phyloP scores from a whole-genome alignment of 92 coral and sea anemone species.

The Zoanthus gigantus region DNA sequence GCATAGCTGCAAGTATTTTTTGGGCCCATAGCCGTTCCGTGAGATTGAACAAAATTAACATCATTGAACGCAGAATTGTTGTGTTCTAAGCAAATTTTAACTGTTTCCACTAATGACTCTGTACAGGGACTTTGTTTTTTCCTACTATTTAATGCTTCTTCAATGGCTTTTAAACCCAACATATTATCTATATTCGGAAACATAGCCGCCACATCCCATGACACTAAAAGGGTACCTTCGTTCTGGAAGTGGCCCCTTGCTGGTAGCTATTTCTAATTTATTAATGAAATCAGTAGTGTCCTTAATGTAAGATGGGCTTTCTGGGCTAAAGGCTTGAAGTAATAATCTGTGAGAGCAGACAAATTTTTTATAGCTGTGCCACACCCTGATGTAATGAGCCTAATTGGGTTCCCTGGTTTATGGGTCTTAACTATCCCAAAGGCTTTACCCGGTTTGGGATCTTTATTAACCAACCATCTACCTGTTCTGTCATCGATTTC shows the following conservation, averaged over 20 bases:
- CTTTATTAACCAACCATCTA: background rate
- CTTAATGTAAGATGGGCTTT: background rate
- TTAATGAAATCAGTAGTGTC: conserved; percentile 14
- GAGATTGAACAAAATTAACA: background rate
- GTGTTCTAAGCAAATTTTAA: background rate
- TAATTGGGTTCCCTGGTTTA: conserved; percentile 9
- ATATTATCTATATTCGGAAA: background rate
- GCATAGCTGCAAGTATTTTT: too few species aligned
- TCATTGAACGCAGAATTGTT: too few species aligned
- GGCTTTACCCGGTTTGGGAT: conserved; percentile 30
- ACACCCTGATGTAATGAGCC: conserved; percentile 11
- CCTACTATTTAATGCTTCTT: background rate
- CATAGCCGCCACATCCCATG: background rate
- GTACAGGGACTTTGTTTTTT: background rate
- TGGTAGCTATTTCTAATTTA: background rate
- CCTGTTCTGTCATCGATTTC: conserved; percentile 15
- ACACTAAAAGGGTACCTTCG: background rate
- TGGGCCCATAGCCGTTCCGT: conserved; percentile 1
- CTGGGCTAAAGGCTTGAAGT: background rate
- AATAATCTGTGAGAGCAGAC: background rate
- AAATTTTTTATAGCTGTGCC: conserved; percentile 13
- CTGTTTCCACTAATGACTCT: background rate
- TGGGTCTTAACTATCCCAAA: conserved; percentile 43
- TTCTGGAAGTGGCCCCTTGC: too few species aligned
- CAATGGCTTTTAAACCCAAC: background rate